Evolutionary conservation across 2,888 invertebrate genomes (phyloP).

Genomic region (Lepidocyrtinus sp.): DNA sequence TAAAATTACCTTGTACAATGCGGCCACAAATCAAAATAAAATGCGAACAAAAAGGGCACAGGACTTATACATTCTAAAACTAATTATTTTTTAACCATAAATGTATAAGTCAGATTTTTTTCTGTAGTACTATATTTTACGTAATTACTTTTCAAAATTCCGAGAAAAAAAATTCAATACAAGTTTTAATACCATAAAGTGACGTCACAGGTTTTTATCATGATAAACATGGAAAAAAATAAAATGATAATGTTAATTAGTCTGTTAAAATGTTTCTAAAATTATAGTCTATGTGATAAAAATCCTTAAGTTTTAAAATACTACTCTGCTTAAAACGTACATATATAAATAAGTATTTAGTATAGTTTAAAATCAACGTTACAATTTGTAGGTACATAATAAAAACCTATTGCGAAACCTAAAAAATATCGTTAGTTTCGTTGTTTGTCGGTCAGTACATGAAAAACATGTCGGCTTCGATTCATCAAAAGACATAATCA

Average conservation of each 20-base stretch:
- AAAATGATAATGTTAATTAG: background rate
- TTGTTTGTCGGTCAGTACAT: background rate
- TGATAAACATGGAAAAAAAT: background rate
- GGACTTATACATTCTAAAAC: too few relatives aligned
- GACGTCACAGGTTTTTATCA: background rate
- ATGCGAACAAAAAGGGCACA: background rate
- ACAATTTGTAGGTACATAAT: background rate
- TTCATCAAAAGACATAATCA: too few relatives aligned
- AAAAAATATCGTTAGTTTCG: background rate
- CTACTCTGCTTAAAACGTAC: background rate
- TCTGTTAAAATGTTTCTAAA: background rate
- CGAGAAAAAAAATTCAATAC: too few relatives aligned
- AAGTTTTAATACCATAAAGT: background rate
- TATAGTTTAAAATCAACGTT: background rate
- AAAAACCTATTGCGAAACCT: background rate
- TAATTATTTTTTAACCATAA: too few relatives aligned
- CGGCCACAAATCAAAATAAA: background rate
- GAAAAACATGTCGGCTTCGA: too few relatives aligned
- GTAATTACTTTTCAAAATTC: background rate
- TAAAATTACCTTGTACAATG: slow-evolving; percentile 6
- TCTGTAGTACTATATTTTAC: too few relatives aligned
- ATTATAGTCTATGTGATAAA: too few relatives aligned
- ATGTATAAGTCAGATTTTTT: too few relatives aligned
- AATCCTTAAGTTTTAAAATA: background rate
- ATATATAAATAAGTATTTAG: too few relatives aligned